Evolutionary conservation across 2,888 invertebrate genomes (phyloP).

Genomic region (Anagyrus pseudococci): DNA sequence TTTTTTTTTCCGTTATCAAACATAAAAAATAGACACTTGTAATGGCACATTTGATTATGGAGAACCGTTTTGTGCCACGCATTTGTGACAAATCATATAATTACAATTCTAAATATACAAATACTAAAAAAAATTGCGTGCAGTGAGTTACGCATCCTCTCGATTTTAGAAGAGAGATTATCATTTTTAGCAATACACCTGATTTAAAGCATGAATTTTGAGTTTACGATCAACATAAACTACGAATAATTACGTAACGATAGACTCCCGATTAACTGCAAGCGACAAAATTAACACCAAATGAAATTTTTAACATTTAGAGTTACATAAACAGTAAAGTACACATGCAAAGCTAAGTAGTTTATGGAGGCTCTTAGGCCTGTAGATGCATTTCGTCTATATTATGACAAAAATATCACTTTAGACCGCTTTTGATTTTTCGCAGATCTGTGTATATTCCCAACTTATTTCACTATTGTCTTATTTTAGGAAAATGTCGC

Average conservation of each 20-base stretch:
- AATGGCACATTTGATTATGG: slow-evolving; percentile 13
- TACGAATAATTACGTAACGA: slow-evolving; percentile 15
- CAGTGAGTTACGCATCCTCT: slow-evolving; percentile 9
- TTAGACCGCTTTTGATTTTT: not conserved
- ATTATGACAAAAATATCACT: slow-evolving; percentile 8
- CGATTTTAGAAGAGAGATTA: slow-evolving; percentile 20
- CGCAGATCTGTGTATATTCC: slow-evolving; percentile 22
- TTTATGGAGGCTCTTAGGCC: slow-evolving; percentile 20
- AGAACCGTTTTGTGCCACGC: slow-evolving; percentile 2
- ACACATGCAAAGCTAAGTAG: slow-evolving; percentile 20
- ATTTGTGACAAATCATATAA: slow-evolving; percentile 9
- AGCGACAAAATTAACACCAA: slow-evolving; percentile 22
- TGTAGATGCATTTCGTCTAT: slow-evolving; percentile 9
- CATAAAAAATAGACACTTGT: slow-evolving; percentile 23
- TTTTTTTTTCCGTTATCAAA: slow-evolving; percentile 23
- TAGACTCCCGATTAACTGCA: not conserved
- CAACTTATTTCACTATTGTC: slow-evolving; percentile 13
- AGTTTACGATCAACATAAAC: slow-evolving; percentile 21
- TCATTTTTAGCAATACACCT: not conserved
- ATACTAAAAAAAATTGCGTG: not conserved
- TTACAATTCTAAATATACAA: slow-evolving; percentile 6
- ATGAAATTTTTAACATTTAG: not conserved
- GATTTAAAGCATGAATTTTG: no score
- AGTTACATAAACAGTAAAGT: slow-evolving; percentile 19
- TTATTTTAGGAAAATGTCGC: not conserved